phyloP scores from a whole-genome alignment of 53 echinoderm and acorn worm genomes.

The Holothuria leucospilota region DNA sequence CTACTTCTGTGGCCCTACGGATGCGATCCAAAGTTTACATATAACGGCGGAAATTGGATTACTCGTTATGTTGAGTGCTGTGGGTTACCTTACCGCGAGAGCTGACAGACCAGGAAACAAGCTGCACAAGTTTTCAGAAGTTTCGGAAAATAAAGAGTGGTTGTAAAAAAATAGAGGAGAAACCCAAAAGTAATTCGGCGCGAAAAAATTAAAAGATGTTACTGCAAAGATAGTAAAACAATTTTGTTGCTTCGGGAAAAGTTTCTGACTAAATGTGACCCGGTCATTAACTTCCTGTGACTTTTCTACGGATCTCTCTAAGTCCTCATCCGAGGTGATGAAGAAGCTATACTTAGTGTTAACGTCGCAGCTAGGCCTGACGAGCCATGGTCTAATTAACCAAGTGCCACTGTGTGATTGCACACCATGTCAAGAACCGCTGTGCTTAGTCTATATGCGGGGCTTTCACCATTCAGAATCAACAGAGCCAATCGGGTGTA shows the following conservation, averaged over 20 bases:
- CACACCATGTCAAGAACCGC: conserved; percentile 33
- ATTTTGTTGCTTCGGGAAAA: conserved; percentile 20
- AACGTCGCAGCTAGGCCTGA: conserved; percentile 1
- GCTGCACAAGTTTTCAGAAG: no score
- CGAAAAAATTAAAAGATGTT: no score
- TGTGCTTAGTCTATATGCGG: neutral
- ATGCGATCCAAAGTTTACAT: neutral
- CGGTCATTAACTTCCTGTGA: conserved; percentile 33
- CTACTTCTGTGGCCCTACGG: neutral
- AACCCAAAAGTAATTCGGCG: no score
- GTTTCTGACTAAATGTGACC: conserved; percentile 31
- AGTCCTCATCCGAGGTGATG: conserved; percentile 1
- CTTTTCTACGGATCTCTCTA: conserved; percentile 44
- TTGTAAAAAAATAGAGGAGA: no score
- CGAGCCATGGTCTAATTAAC: conserved; percentile 39
- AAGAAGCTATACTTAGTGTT: neutral
- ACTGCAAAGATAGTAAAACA: no score
- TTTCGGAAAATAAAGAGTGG: no score
- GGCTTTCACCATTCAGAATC: conserved; percentile 35
- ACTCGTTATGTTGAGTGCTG: neutral
- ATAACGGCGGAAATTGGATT: conserved; percentile 20
- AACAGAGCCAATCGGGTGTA: conserved; percentile 24
- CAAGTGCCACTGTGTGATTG: conserved; percentile 31
- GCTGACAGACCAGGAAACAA: no score
- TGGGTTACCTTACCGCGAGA: neutral